phyloP scores from a whole-genome alignment of 2,797 vertebrate genomes.

The Acanthiza pusilla region DNA sequence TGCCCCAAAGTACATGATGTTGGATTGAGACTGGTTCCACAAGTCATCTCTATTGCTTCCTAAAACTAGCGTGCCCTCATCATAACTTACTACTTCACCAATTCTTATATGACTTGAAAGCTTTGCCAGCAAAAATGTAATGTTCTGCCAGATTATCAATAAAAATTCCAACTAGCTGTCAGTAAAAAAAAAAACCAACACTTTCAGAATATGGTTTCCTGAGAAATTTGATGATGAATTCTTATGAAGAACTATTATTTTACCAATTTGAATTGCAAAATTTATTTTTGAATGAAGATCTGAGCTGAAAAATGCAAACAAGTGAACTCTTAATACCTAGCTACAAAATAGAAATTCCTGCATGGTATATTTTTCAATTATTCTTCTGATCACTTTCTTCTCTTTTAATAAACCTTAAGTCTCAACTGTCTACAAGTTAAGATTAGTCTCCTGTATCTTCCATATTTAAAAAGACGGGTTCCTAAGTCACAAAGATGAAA shows the following conservation, averaged over 20 bases:
- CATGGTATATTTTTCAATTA: background rate
- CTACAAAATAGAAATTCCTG: background rate
- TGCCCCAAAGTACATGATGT: background rate
- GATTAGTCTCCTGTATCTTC: background rate
- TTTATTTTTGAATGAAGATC: background rate
- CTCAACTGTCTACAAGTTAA: background rate
- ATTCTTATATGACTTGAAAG: background rate
- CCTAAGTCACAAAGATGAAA: background rate
- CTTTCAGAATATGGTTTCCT: background rate
- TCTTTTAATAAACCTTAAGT: background rate
- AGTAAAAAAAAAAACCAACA: background rate
- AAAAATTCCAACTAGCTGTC: background rate
- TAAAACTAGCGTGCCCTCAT: background rate
- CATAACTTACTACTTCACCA: background rate
- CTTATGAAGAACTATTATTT: background rate
- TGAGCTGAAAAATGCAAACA: background rate
- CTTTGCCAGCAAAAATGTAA: background rate
- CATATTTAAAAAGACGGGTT: background rate
- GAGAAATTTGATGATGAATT: background rate
- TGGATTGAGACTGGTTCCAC: background rate
- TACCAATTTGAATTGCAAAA: background rate
- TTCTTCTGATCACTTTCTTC: background rate
- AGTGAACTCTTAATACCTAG: background rate
- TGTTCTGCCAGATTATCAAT: background rate
- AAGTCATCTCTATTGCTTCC: background rate